These are phyloP conservation scores for Lipophrys pholis DNA, from an alignment of 2,113 vertebrate genomes.

Conservation along the genomic window DNA sequence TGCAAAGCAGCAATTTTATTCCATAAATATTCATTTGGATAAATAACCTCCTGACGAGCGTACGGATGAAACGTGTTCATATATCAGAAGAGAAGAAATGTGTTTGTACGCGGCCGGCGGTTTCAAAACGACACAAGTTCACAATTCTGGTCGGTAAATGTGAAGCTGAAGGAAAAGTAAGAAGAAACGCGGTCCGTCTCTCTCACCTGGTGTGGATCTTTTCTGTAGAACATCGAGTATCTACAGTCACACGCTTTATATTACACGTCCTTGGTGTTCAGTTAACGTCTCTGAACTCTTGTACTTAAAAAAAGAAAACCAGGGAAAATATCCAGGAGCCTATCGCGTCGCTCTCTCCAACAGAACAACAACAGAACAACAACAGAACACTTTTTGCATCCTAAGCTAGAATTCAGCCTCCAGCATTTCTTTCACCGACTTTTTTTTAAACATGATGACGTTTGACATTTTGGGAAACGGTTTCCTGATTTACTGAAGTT, in stretches of 20 bases:
- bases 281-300: conserved; percentile 13
- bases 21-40: conserved; percentile 75
- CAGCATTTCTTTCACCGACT: conserved; percentile 14
- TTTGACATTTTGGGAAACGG: conserved; percentile 24
- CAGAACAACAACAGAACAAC: no score
- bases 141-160: conserved; percentile 40
- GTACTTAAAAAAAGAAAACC: neutral
- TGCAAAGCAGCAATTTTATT: conserved; percentile 61
- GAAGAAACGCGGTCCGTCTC: conserved; percentile 18
- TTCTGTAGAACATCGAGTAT: conserved; percentile 47
- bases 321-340: conserved; percentile 35
- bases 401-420: conserved; percentile 13
- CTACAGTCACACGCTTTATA: conserved; percentile 36
- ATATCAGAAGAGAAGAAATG: conserved; percentile 50
- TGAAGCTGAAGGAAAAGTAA: conserved; percentile 52
- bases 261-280: conserved; percentile 28
- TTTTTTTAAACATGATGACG: conserved; percentile 26
- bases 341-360: conserved; percentile 16
- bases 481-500: no score
- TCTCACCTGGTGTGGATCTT: conserved; percentile 38
- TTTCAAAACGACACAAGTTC: conserved; percentile 63
- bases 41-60: conserved; percentile 68
- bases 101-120: conserved; percentile 43
- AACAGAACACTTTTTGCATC: neutral
- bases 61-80: conserved; percentile 53